Conservation (phyloP, 1,140 invertebrate genomes). For the Nephotettix cincticeps region DNA sequence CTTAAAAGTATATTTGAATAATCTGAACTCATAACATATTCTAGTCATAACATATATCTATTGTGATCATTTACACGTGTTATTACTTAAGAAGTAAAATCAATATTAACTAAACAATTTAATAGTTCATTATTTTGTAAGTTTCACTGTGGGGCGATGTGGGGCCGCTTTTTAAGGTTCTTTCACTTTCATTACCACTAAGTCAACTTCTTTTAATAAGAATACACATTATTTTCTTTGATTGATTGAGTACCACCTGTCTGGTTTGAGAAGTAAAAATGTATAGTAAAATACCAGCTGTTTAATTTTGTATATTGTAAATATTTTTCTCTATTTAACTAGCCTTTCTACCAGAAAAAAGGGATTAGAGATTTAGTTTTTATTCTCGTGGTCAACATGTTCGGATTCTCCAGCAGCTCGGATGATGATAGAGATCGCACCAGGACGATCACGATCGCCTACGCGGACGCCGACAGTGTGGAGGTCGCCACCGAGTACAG, state of each 20-base stretch:
- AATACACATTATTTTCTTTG: neutral
- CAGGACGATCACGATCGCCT: neutral
- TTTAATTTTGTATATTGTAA: neutral
- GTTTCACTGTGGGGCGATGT: neutral
- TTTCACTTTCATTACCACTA: neutral
- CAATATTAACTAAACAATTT: neutral
- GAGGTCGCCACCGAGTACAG: neutral
- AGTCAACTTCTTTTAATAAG: neutral
- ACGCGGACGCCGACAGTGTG: neutral
- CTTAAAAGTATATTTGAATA: too few relatives aligned
- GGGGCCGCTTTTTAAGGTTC: neutral
- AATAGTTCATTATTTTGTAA: neutral
- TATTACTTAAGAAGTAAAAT: neutral
- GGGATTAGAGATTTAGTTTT: neutral
- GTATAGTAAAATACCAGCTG: neutral
- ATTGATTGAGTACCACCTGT: neutral
- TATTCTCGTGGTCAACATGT: neutral
- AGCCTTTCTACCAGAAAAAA: neutral
- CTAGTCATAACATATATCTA: too few relatives aligned
- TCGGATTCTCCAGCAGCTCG: neutral
- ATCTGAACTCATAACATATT: too few relatives aligned
- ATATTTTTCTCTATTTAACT: neutral
- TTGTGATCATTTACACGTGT: too few relatives aligned
- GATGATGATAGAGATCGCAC: neutral
- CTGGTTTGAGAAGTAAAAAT: neutral